phyloP scores from a whole-genome alignment of 2,888 invertebrate genomes.

The Drosophila austrosaltans region DNA sequence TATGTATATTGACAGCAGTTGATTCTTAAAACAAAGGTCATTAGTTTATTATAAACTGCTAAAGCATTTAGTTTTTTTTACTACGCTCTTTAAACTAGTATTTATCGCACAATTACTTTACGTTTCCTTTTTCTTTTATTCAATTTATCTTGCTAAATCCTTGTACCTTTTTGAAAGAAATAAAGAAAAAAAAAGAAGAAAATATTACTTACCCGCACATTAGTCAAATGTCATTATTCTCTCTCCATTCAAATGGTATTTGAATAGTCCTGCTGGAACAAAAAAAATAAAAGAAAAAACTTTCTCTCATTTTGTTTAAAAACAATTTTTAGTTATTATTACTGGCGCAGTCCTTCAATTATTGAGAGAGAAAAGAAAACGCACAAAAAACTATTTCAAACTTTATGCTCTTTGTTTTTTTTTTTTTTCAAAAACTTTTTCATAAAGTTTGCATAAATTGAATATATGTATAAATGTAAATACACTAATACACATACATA shows the following conservation, averaged over 20 bases:
- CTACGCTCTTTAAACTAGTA: too few species aligned
- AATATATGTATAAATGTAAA: neutral
- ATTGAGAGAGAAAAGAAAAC: neutral
- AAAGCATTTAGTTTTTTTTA: too few species aligned
- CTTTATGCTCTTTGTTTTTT: constrained; percentile 1
- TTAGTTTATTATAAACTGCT: too few species aligned
- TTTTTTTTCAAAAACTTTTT: neutral
- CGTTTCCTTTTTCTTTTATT: too few species aligned
- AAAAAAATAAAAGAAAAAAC: neutral
- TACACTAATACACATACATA: neutral
- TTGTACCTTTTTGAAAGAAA: neutral
- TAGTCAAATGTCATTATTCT: constrained; percentile 4
- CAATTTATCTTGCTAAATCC: constrained; percentile 3
- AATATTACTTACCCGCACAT: neutral
- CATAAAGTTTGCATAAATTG: constrained; percentile 7
- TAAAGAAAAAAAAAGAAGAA: neutral
- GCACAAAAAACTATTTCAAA: constrained; percentile 9
- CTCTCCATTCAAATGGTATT: neutral
- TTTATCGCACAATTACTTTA: too few species aligned
- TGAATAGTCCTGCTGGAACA: constrained; percentile 1
- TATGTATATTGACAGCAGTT: too few species aligned
- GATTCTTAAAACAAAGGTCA: too few species aligned
- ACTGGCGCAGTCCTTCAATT: constrained; percentile 6
- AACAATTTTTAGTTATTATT: constrained; percentile 1
- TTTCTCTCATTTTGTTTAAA: neutral